Percentiles rank a stretch among this genome's conserved stretches.
These are phyloP conservation scores for Agriotes lineatus DNA, from an alignment of 2,888 invertebrate species.

Conservation along the genomic window DNA sequence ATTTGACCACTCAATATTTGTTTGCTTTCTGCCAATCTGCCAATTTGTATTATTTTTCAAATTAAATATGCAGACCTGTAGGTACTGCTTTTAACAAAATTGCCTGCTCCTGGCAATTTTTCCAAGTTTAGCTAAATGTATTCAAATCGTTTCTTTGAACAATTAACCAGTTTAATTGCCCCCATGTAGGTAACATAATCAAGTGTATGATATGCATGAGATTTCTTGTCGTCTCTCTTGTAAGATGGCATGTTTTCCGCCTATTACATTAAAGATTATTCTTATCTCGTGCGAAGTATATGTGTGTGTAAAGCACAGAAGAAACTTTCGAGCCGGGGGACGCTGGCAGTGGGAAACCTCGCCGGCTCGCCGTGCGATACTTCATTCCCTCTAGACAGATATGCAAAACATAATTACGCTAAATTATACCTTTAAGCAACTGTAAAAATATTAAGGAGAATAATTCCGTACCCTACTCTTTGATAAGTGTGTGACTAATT, in stretches of 20 bases:
- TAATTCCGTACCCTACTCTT: constrained; percentile 49
- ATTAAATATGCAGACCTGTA: not conserved
- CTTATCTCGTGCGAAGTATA: constrained; percentile 61
- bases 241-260: constrained; percentile 61
- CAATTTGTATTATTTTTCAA: too few species aligned
- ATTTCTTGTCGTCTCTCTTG: constrained; percentile 55
- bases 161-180: constrained; percentile 36
- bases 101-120: not conserved
- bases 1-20: too few species aligned
- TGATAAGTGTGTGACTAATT: constrained; percentile 42
- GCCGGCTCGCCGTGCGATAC: constrained; percentile 48
- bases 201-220: constrained; percentile 50
- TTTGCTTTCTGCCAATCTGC: too few species aligned
- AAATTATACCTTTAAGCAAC: constrained; percentile 58
- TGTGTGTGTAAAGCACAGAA: constrained; percentile 57
- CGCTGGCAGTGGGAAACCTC: constrained; percentile 40
- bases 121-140: constrained; percentile 11
- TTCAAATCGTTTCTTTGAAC: constrained; percentile 25
- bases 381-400: constrained; percentile 60
- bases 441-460: constrained; percentile 58
- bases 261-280: constrained; percentile 63
- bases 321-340: constrained; percentile 54
- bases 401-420: constrained; percentile 62
- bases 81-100: not conserved
- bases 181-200: constrained; percentile 34